These are phyloP conservation scores for Tenualosa thibaudeaui DNA, from an alignment of 2,797 vertebrate genomes.

Conservation along the genomic window DNA sequence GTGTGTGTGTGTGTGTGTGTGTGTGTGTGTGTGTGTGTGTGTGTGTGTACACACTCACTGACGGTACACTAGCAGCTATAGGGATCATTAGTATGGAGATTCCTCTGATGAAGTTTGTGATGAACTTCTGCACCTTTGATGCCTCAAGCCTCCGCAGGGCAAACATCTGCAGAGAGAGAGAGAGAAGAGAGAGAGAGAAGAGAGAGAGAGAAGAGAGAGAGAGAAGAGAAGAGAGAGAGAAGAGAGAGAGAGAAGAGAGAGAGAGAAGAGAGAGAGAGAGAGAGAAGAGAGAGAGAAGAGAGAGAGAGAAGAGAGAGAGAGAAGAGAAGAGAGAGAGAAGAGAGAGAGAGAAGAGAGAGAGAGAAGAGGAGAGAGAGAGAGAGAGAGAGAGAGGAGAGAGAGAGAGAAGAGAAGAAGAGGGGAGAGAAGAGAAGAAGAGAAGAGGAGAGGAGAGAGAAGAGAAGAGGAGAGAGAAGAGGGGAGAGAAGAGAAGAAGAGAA, in stretches of 20 bases:
- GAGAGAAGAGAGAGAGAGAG: too few relatives aligned
- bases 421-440: too few relatives aligned
- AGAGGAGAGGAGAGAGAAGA: too few relatives aligned
- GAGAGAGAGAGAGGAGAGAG: too few relatives aligned
- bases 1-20: constrained; percentile 14
- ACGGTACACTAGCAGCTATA: constrained; percentile 85
- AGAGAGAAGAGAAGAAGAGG: too few relatives aligned
- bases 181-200: too few relatives aligned
- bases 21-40: constrained; percentile 17
- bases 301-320: background rate
- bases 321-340: background rate
- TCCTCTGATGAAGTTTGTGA: constrained; percentile 74
- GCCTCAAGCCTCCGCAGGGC: constrained; percentile 69
- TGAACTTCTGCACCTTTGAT: constrained; percentile 75
- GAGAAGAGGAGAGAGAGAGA: too few relatives aligned
- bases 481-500: too few relatives aligned
- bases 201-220: background rate
- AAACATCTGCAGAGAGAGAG: constrained; percentile 76
- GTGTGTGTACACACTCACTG: constrained; percentile 74
- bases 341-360: background rate
- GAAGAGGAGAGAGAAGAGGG: too few relatives aligned
- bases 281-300: too few relatives aligned
- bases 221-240: background rate
- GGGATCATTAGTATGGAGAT: constrained; percentile 87
- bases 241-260: too few relatives aligned